Evolutionary conservation across 2,113 vertebrate species (phyloP), one percentile per base, ranked within the genome.

Genomic region (Oryzias woworae): DNA sequence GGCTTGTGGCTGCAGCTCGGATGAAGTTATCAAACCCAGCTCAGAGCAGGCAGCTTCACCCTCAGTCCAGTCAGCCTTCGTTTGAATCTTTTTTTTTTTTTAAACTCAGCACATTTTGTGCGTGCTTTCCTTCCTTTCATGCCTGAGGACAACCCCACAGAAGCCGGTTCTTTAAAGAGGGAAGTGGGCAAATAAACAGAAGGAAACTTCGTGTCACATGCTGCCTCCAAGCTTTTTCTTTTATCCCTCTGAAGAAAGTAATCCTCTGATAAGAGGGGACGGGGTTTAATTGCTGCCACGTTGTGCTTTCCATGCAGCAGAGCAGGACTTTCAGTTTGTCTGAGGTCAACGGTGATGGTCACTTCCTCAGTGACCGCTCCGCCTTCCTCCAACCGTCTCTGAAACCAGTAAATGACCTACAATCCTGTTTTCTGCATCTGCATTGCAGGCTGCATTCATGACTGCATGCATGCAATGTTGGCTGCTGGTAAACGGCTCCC

Each of bases 261-360:
- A 14, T 45, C 42, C 7, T 20, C 62, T 63, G 78, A 89, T 82
- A 84, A 84, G 63, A 69, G 43, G 44, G 76, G 58, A 42, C n/a
- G 58, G 61, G n/a, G 66, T 78, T 77, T 81, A 86, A 86, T 83
- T 78, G 80, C 71, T 84, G 71, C 80, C 77, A 87, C 66, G 77
- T 82, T 83, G 58, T 1, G 57, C 47, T 60, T 77, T 63, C 46
- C 2, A 1, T 77, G 77, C 75, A 12, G n/a, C 28, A 62, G 48
- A 7, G n/a, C 6, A 20, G 18, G 5, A 24, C 48, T 49, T 15
- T 49, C 20, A 63, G 63, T 58, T 6, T 78, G 59, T 53, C 54
- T 58, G 22, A 77, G 56, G 56, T 82, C 36, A 41, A 58, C 72
- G 47, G 59, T 22, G 50, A 73, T 73, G 50, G 74, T 71, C 26